Percentiles rank a stretch among this genome's conserved stretches.
phyloP scores from a whole-genome alignment of 2,797 vertebrate species.

The Antennarius maculatus region DNA sequence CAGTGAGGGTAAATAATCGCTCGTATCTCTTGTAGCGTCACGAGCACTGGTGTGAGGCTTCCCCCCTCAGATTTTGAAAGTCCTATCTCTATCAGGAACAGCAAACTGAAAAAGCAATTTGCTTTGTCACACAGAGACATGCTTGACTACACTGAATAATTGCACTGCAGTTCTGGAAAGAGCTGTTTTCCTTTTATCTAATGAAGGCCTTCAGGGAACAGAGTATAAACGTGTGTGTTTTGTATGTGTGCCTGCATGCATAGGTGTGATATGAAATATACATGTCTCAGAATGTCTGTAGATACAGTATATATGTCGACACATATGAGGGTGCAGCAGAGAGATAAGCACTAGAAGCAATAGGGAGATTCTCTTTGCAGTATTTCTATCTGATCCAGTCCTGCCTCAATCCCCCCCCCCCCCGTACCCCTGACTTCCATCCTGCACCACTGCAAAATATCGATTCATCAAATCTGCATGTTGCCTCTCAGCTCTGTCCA shows the following conservation, averaged over 20 bases:
- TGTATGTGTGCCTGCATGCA: slow-evolving; percentile 23
- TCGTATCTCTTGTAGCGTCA: slow-evolving; percentile 65
- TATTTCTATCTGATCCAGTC: slow-evolving; percentile 34
- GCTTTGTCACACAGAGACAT: slow-evolving; percentile 86
- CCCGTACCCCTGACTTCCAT: slow-evolving; percentile 6
- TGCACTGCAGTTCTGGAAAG: slow-evolving; percentile 79
- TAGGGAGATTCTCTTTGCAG: slow-evolving; percentile 15
- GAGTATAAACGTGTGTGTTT: slow-evolving; percentile 32
- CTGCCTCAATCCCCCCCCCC: slow-evolving; percentile 20
- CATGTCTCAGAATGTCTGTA: slow-evolving; percentile 25
- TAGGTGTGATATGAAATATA: slow-evolving; percentile 28
- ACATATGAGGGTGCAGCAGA: slow-evolving; percentile 6
- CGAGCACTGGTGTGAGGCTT: slow-evolving; percentile 70
- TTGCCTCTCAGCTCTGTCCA: slow-evolving; percentile 61
- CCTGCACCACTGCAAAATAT: slow-evolving; percentile 45
- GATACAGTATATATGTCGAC: neutral
- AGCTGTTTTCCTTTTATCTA: slow-evolving; percentile 84
- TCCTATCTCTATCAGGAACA: slow-evolving; percentile 82
- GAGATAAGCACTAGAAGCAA: slow-evolving; percentile 29
- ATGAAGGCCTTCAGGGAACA: slow-evolving; percentile 78
- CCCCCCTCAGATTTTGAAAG: slow-evolving; percentile 77
- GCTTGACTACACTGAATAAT: slow-evolving; percentile 86
- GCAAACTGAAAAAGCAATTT: slow-evolving; percentile 84
- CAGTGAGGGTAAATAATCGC: slow-evolving; percentile 77
- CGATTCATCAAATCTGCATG: slow-evolving; percentile 72